These are phyloP conservation scores for Eudasyphora cyanicolor DNA, from an alignment of 2,888 invertebrate species.

Conservation along the genomic window DNA sequence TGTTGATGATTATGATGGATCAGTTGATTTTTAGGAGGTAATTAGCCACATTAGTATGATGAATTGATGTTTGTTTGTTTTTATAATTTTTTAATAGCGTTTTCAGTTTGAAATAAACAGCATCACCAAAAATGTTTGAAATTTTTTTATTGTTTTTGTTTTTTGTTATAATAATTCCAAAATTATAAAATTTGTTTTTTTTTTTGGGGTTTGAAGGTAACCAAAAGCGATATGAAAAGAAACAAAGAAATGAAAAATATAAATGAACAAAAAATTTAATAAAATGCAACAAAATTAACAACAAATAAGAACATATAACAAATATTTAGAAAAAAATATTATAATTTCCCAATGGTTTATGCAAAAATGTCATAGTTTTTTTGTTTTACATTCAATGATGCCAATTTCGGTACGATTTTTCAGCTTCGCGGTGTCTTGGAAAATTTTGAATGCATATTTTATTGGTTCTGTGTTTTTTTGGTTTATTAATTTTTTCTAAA, in stretches of 20 bases:
- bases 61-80: constrained; percentile 32
- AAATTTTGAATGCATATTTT: constrained; percentile 76
- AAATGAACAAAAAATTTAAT: constrained; percentile 26
- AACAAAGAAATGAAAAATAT: constrained; percentile 67
- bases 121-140: constrained; percentile 27
- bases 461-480: constrained; percentile 67
- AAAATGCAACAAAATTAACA: too few relatives aligned
- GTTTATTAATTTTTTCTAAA: neutral
- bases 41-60: constrained; percentile 16
- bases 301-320: constrained; percentile 55
- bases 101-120: constrained; percentile 16
- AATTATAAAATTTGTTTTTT: constrained; percentile 49
- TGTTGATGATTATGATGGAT: constrained; percentile 9
- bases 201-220: constrained; percentile 45
- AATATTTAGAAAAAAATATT: constrained; percentile 54
- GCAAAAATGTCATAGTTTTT: constrained; percentile 70
- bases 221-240: constrained; percentile 70
- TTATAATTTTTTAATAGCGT: constrained; percentile 26
- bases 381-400: constrained; percentile 22
- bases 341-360: constrained; percentile 78
- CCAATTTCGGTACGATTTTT: constrained; percentile 47
- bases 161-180: neutral
- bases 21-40: constrained; percentile 33
- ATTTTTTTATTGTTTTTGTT: too few relatives aligned
- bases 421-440: constrained; percentile 53